These are phyloP conservation scores for Hippoglossus stenolepis DNA, from an alignment of 2,113 vertebrate genomes.

Conservation along the genomic window DNA sequence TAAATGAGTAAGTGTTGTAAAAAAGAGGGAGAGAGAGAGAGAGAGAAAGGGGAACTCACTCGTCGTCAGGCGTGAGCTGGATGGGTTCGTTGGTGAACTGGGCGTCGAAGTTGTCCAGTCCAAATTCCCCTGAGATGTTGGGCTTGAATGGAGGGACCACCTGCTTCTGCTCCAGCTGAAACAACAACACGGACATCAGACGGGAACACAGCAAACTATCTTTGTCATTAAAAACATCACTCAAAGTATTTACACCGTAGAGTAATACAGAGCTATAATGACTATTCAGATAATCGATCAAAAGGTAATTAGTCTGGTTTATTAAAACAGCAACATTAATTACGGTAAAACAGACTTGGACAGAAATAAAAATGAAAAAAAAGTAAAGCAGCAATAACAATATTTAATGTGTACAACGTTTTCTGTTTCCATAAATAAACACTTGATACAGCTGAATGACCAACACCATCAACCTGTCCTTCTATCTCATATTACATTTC, in stretches of 20 bases:
- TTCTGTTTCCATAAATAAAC: background rate
- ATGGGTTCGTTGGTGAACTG: conserved; percentile 99
- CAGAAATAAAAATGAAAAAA: no score
- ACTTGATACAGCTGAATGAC: background rate
- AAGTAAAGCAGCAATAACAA: no score
- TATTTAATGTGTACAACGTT: background rate
- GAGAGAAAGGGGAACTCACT: conserved; percentile 86
- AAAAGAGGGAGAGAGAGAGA: background rate
- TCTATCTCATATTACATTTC: background rate
- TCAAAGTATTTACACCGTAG: no score
- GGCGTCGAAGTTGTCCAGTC: conserved; percentile 98
- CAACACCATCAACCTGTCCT: background rate
- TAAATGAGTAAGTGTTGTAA: background rate
- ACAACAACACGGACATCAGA: conserved; percentile 53
- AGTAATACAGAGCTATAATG: no score
- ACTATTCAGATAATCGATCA: no score
- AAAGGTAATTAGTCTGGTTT: no score
- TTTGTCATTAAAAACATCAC: background rate
- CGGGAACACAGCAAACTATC: background rate
- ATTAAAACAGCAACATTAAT: no score
- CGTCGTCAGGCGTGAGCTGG: conserved; percentile 97
- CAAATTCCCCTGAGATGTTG: conserved; percentile 98
- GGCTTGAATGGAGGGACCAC: conserved; percentile 99
- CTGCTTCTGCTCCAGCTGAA: conserved; percentile 98
- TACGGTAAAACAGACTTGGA: no score